Percentiles rank a stretch among this genome's conserved stretches.
Conservation (phyloP, 2,888 invertebrate species). For the Mechanitis messenoides region DNA sequence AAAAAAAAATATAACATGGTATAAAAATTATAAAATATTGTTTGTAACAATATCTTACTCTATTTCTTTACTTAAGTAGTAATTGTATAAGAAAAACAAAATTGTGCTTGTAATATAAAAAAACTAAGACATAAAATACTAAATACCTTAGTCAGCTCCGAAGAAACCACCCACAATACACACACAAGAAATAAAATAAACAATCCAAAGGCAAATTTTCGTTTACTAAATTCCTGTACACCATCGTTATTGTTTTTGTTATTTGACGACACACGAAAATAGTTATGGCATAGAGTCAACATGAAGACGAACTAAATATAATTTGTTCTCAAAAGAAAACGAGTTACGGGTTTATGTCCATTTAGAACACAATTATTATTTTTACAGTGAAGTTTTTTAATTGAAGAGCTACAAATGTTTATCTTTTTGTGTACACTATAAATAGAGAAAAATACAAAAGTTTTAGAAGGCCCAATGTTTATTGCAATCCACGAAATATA, state of each 20-base stretch:
- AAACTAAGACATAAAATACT: not conserved
- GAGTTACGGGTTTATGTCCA: slow-evolving; percentile 27
- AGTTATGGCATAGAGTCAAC: slow-evolving; percentile 74
- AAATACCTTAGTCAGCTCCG: slow-evolving; percentile 93
- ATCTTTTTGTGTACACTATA: slow-evolving; percentile 17
- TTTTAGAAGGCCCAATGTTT: not conserved
- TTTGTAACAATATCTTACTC: too few species aligned
- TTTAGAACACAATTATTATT: slow-evolving; percentile 11
- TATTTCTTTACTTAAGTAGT: too few species aligned
- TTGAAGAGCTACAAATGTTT: slow-evolving; percentile 13
- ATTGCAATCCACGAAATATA: not conserved
- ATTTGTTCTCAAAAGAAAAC: slow-evolving; percentile 21
- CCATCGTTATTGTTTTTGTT: slow-evolving; percentile 64
- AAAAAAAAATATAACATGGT: too few species aligned
- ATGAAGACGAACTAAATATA: slow-evolving; percentile 48
- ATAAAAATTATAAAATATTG: too few species aligned
- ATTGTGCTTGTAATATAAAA: too few species aligned
- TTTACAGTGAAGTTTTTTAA: not conserved
- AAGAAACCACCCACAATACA: slow-evolving; percentile 96
- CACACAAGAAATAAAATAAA: slow-evolving; percentile 93
- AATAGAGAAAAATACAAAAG: slow-evolving; percentile 11
- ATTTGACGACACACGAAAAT: slow-evolving; percentile 59
- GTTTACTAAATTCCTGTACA: slow-evolving; percentile 53
- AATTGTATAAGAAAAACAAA: too few species aligned
- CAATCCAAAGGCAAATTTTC: slow-evolving; percentile 86